These are phyloP conservation scores for Ceriagrion tenellum DNA, from an alignment of 2,888 invertebrate species.

Conservation along the genomic window DNA sequence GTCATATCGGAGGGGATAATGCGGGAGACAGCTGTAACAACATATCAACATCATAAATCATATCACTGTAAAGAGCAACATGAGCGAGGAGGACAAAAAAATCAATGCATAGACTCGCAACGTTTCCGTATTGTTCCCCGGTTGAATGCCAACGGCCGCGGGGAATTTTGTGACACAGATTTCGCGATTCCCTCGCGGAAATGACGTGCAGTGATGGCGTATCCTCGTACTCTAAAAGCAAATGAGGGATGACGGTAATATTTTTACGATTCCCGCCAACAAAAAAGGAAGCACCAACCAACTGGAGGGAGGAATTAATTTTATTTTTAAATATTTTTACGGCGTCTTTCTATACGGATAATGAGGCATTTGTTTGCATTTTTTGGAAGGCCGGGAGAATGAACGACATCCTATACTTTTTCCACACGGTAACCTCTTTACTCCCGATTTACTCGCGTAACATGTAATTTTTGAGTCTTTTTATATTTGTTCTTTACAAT, in stretches of 20 bases:
- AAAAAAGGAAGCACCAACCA: not conserved
- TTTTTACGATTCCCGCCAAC: not conserved
- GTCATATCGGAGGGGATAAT: not conserved
- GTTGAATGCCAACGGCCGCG: not conserved
- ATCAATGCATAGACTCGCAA: not conserved
- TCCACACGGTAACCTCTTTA: too few species aligned
- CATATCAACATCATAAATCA: not conserved
- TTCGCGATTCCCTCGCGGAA: not conserved
- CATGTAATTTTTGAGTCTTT: too few species aligned
- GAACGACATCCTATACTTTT: too few species aligned
- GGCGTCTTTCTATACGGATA: too few species aligned
- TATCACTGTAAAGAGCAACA: not conserved
- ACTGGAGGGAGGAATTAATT: not conserved
- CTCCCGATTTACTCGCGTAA: too few species aligned
- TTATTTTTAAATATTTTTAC: not conserved
- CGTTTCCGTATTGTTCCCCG: not conserved
- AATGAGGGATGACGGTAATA: not conserved
- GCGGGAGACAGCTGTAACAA: not conserved
- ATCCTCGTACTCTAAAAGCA: not conserved
- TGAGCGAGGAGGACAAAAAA: not conserved
- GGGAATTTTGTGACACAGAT: not conserved
- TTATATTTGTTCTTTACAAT: too few species aligned
- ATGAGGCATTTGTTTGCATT: not conserved
- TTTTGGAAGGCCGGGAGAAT: not conserved
- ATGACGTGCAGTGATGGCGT: not conserved